These are phyloP conservation scores for Pteropus rufus DNA, from an alignment of 2,797 vertebrate species.

Conservation along the genomic window DNA sequence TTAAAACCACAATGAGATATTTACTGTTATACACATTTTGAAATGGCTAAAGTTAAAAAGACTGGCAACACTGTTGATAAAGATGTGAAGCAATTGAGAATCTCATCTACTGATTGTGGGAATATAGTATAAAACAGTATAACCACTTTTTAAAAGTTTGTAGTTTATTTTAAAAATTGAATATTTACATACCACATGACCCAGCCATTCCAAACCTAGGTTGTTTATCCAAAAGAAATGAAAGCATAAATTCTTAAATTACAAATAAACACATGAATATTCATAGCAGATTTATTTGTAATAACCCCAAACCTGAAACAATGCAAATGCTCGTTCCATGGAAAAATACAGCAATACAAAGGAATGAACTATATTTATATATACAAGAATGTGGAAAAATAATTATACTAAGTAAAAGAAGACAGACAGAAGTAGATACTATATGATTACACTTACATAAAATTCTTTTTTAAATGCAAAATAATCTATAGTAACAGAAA, in stretches of 20 bases:
- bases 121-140: neutral
- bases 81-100: neutral
- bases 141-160: neutral
- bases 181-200: neutral
- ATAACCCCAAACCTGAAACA: neutral
- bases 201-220: neutral
- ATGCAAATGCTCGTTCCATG: neutral
- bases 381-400: neutral
- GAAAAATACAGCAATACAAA: neutral
- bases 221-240: neutral
- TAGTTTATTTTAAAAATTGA: neutral
- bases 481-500: neutral
- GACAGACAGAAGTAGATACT: neutral
- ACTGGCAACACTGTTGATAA: neutral
- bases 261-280: neutral
- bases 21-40: neutral
- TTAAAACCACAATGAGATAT: neutral
- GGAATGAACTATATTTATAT: neutral
- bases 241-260: neutral
- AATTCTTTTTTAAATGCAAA: neutral
- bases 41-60: neutral
- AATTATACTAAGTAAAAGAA: neutral
- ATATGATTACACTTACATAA: neutral
- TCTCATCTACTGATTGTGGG: neutral
- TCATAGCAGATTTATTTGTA: neutral